Evolutionary conservation across 1,140 invertebrate species (phyloP).

Genomic region (Planococcus citri): DNA sequence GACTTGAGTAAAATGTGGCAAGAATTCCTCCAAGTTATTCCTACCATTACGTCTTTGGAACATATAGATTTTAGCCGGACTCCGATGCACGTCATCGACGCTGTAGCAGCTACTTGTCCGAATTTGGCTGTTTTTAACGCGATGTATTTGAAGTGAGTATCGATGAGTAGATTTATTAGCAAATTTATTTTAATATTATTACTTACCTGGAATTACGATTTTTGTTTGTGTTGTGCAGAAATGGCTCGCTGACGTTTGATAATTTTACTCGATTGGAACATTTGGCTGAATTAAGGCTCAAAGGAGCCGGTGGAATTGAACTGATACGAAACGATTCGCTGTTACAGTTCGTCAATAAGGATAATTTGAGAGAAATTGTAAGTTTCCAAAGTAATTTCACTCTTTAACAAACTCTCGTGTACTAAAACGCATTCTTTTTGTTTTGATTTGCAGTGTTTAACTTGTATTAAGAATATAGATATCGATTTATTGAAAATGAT

Average conservation of each 20-base stretch:
- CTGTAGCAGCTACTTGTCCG: slow-evolving; percentile 39
- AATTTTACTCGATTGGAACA: slow-evolving; percentile 40
- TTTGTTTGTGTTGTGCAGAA: slow-evolving; percentile 33
- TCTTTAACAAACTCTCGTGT: too few relatives aligned
- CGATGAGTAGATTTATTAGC: too few relatives aligned
- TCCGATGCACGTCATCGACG: slow-evolving; percentile 53
- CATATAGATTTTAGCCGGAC: slow-evolving; percentile 54
- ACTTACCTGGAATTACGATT: background rate
- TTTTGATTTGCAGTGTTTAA: slow-evolving; percentile 38
- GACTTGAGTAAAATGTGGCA: slow-evolving; percentile 47
- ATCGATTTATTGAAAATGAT: slow-evolving; percentile 42
- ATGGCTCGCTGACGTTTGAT: slow-evolving; percentile 39
- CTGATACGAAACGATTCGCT: slow-evolving; percentile 34
- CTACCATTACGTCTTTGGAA: slow-evolving; percentile 44
- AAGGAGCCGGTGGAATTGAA: slow-evolving; percentile 47
- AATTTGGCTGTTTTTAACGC: slow-evolving; percentile 22
- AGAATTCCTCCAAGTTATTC: slow-evolving; percentile 49
- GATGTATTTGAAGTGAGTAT: slow-evolving; percentile 24
- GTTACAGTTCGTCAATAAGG: background rate
- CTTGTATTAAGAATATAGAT: slow-evolving; percentile 55
- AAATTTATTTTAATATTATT: too few relatives aligned
- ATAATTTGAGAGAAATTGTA: background rate
- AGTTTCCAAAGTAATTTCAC: too few relatives aligned
- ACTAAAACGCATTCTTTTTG: too few relatives aligned
- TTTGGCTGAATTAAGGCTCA: slow-evolving; percentile 52